These are phyloP conservation scores for Lacerta bilineata DNA, from an alignment of 2,797 vertebrate species.

Conservation along the genomic window DNA sequence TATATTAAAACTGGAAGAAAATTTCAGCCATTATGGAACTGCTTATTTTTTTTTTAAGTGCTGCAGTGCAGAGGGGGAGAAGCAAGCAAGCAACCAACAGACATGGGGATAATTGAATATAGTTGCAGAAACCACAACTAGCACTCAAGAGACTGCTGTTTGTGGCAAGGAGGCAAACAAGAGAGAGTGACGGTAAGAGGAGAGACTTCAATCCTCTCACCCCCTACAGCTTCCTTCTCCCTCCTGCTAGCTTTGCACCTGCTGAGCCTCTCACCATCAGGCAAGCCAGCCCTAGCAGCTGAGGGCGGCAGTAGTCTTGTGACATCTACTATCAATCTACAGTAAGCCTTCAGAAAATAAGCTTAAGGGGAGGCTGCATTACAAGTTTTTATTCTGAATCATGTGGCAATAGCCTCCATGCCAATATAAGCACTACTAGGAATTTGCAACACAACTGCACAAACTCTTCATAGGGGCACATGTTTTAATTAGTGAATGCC, in stretches of 20 bases:
- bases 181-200: too few relatives aligned
- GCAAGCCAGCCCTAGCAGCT: too few relatives aligned
- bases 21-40: not conserved
- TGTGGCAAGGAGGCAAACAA: conserved; percentile 53
- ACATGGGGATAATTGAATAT: not conserved
- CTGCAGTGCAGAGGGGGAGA: not conserved
- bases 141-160: not conserved
- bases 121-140: not conserved
- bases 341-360: not conserved
- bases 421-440: not conserved
- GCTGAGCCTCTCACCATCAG: too few relatives aligned
- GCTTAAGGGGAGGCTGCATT: not conserved
- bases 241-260: too few relatives aligned
- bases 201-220: too few relatives aligned
- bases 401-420: not conserved
- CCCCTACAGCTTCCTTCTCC: too few relatives aligned
- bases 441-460: not conserved
- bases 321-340: too few relatives aligned
- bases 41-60: too few relatives aligned
- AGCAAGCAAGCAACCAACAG: not conserved
- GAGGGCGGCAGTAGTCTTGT: too few relatives aligned
- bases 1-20: conserved; percentile 9
- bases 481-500: not conserved
- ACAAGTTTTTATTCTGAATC: not conserved
- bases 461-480: not conserved